phyloP scores from a whole-genome alignment of 1,140 invertebrate genomes.

The Branchinecta lynchi region DNA sequence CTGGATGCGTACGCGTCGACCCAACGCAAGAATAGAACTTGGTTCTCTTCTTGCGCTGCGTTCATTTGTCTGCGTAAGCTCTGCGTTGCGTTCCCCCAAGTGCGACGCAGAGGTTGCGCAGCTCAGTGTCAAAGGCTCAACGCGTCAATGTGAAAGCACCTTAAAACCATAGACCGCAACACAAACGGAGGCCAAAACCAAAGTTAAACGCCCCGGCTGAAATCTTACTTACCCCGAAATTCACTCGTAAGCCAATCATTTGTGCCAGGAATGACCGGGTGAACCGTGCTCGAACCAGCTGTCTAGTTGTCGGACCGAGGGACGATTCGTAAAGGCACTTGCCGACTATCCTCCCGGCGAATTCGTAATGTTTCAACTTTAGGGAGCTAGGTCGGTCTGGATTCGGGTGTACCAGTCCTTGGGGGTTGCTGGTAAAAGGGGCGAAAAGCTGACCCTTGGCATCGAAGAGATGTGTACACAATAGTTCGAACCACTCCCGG shows the following conservation, averaged over 20 bases:
- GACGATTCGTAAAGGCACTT: conserved; percentile 85
- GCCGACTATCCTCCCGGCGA: conserved; percentile 84
- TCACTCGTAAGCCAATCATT: conserved; percentile 76
- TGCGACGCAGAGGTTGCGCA: no score
- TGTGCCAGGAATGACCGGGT: conserved; percentile 85
- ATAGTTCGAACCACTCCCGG: conserved; percentile 81
- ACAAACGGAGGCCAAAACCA: background rate
- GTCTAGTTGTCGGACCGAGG: conserved; percentile 66
- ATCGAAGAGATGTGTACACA: conserved; percentile 74
- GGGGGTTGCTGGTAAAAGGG: conserved; percentile 32
- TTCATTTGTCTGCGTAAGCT: no score
- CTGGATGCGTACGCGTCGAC: no score
- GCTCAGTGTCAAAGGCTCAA: no score
- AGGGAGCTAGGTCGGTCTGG: conserved; percentile 45
- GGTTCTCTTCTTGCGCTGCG: no score
- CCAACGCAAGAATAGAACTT: no score
- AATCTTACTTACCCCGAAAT: conserved; percentile 52
- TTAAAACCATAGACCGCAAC: no score
- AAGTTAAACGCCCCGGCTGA: background rate
- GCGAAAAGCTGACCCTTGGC: conserved; percentile 34
- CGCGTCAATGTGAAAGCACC: no score
- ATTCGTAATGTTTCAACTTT: conserved; percentile 79
- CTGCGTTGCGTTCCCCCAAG: no score
- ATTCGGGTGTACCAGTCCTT: conserved; percentile 78
- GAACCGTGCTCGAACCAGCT: conserved; percentile 74